Evolutionary conservation across 1,140 invertebrate species (phyloP).

Genomic region (Drosophila malerkotliana): DNA sequence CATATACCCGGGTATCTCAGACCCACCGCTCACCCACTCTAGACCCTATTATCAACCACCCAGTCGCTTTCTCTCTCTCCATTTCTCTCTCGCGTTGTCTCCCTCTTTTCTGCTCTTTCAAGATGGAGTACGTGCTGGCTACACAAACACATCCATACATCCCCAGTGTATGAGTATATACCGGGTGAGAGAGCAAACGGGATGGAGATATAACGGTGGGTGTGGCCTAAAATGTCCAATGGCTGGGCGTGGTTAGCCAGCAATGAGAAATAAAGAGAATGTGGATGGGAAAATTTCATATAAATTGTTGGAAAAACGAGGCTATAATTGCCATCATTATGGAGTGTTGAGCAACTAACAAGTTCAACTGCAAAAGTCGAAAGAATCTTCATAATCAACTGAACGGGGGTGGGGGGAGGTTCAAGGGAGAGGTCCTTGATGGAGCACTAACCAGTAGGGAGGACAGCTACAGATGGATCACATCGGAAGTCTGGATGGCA

Average conservation of each 20-base stretch:
- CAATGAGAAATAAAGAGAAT: neutral
- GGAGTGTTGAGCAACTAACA: constrained; percentile 79
- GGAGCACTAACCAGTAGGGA: constrained; percentile 2
- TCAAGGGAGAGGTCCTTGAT: constrained; percentile 18
- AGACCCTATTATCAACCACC: neutral
- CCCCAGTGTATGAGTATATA: neutral
- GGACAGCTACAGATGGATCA: neutral
- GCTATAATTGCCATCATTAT: constrained; percentile 84
- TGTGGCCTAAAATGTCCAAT: constrained; percentile 53
- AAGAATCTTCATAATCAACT: constrained; percentile 73
- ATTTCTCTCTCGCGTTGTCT: neutral
- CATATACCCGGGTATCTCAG: constrained; percentile 47
- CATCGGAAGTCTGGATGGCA: constrained; percentile 36
- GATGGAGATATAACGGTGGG: constrained; percentile 42
- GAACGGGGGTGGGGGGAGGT: neutral
- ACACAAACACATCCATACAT: neutral
- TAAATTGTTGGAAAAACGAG: constrained; percentile 84
- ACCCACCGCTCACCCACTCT: no score
- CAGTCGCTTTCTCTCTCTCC: constrained; percentile 20
- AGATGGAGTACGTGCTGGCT: constrained; percentile 62
- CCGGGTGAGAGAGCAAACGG: constrained; percentile 2
- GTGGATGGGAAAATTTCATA: constrained; percentile 66
- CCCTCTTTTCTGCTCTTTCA: constrained; percentile 39
- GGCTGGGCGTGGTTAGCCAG: constrained; percentile 14
- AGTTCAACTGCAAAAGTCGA: constrained; percentile 53